These are phyloP conservation scores for Crotalus viridis DNA, from an alignment of 2,113 vertebrate species.

Conservation along the genomic window DNA sequence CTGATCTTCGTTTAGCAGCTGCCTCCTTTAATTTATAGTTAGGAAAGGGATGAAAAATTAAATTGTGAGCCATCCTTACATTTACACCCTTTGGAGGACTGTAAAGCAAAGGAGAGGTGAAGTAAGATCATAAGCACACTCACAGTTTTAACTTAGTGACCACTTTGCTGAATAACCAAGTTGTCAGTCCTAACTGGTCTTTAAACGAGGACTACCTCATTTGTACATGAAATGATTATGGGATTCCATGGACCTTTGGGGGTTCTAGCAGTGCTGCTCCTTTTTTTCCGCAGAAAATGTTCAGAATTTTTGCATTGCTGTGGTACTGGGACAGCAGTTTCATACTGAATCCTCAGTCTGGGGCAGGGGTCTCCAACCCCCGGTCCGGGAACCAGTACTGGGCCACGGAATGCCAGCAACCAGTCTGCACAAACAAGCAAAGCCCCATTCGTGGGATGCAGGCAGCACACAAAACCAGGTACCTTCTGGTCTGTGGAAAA, in stretches of 20 bases:
- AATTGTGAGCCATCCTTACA: neutral
- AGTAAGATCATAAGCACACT: neutral
- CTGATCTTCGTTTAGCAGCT: neutral
- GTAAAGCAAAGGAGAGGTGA: neutral
- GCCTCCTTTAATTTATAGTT: neutral
- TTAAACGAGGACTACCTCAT: neutral
- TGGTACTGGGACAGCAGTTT: neutral
- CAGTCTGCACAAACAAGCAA: too few relatives aligned
- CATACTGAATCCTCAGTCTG: neutral
- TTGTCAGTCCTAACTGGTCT: neutral
- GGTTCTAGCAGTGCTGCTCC: neutral
- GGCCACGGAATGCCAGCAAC: too few relatives aligned
- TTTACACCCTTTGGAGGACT: neutral
- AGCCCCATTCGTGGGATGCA: too few relatives aligned
- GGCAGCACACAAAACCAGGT: too few relatives aligned
- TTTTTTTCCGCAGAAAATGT: neutral
- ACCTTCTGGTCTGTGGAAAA: too few relatives aligned
- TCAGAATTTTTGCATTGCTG: neutral
- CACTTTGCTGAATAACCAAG: neutral
- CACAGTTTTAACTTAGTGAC: neutral
- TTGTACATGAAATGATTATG: neutral
- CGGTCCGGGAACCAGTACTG: too few relatives aligned
- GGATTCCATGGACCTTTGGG: neutral
- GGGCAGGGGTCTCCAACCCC: too few relatives aligned
- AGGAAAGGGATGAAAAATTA: neutral